Evolutionary conservation across 2,113 vertebrate species (phyloP), one percentile per base, ranked within the genome.

Genomic region (Albula goreensis): DNA sequence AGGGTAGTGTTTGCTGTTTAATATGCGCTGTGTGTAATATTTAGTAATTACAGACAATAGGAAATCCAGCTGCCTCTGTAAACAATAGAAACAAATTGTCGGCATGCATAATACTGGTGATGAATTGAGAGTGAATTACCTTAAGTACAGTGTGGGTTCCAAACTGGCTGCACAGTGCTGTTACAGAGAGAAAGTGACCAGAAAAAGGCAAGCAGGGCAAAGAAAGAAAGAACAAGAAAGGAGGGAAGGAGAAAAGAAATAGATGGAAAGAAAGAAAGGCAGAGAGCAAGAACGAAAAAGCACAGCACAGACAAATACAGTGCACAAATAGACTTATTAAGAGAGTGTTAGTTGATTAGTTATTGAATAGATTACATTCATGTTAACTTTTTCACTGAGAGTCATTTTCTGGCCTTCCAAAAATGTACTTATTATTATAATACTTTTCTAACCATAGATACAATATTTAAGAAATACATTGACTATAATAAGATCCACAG

Each of bases 121-220:
- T 11, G 56, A 88, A 91, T 88, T 74, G 86, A 19, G 74, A 86
- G 53, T 53, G 19, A 90, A 92, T 94, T 95, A 95, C 94, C 94
- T 94, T 91, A 85, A 70, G 60, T 81, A 53, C 84, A 90, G 90
- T 86, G 88, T 85, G 53, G 52, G 22, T 78, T 82, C 78, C 86
- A 83, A 52, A 86, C 77, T 89, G 81, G 89, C 80, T 90, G 89
- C 87, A 90, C 83, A 89, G 84, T 86, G 88, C 89, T 93, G 70
- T 70, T 49, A 88, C 41, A 88, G 86, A 89, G 88, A 83, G 78
- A 81, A 41, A 41, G 31, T 41, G 31, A 41, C 31, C 31, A 41
- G 87, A 87, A 86, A 87, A 78, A 87, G 83, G 66, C 50, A 86
- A 87, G 85, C 74, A 88, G 79, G 78, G 70, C 80, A 82, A 86